phyloP scores from a whole-genome alignment of 2,113 vertebrate species.

The Muntiacus reevesi region DNA sequence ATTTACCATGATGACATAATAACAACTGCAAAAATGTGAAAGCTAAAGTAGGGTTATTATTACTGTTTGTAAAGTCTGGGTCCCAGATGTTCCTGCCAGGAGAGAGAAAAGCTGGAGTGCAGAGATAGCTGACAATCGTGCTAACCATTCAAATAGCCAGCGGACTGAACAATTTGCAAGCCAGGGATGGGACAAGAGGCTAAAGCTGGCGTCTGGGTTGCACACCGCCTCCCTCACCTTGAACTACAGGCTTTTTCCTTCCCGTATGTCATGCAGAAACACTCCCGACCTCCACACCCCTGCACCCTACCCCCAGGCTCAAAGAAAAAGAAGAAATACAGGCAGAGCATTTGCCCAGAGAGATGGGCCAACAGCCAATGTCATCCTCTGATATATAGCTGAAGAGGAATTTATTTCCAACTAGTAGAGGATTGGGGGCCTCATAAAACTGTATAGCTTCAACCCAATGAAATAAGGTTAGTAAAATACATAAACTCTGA shows the following conservation, averaged over 20 bases:
- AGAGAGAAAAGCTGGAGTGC: slow-evolving; percentile 46
- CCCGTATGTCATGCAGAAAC: neutral
- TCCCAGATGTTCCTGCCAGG: slow-evolving; percentile 49
- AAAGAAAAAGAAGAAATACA: slow-evolving; percentile 51
- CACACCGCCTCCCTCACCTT: neutral
- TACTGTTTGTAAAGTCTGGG: slow-evolving; percentile 64
- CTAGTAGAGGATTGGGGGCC: neutral
- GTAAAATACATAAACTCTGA: slow-evolving; percentile 70
- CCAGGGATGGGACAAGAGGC: slow-evolving; percentile 20
- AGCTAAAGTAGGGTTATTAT: slow-evolving; percentile 41
- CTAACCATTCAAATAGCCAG: neutral
- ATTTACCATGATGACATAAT: slow-evolving; percentile 69
- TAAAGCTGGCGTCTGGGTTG: neutral
- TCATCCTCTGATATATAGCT: slow-evolving; percentile 51
- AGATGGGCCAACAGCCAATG: slow-evolving; percentile 39
- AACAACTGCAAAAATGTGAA: slow-evolving; percentile 58
- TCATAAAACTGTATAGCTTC: slow-evolving; percentile 71
- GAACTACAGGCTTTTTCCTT: slow-evolving; percentile 32
- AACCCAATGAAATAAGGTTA: slow-evolving; percentile 72
- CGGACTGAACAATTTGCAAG: slow-evolving; percentile 9
- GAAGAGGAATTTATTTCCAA: slow-evolving; percentile 71
- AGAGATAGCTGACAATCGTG: slow-evolving; percentile 43
- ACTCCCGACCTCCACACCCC: neutral
- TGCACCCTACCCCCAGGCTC: neutral
- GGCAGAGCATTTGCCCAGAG: neutral